Percentiles rank a stretch among this genome's conserved stretches.
Evolutionary conservation across 2,888 invertebrate genomes (phyloP).

Genomic region (Elgonia sp.): DNA sequence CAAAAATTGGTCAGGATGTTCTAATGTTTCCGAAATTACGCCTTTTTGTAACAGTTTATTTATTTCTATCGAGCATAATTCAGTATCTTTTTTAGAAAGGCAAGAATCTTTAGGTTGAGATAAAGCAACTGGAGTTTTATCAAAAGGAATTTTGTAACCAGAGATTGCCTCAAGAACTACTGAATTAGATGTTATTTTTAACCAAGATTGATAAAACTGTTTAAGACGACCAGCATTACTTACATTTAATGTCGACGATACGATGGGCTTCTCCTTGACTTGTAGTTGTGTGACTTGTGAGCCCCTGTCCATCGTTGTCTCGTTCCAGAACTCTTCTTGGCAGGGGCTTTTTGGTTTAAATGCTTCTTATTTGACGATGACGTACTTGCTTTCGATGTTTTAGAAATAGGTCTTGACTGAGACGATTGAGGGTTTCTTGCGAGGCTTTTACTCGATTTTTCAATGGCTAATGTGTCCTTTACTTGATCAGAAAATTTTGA

Average conservation of each 20-base stretch:
- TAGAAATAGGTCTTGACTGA: no score
- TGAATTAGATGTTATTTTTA: constrained; percentile 1
- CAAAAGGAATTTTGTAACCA: constrained; percentile 26
- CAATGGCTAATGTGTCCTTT: background rate
- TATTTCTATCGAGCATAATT: background rate
- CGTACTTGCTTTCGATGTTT: no score
- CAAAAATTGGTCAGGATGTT: constrained; percentile 34
- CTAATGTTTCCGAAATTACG: background rate
- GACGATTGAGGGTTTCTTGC: background rate
- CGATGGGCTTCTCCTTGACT: no score
- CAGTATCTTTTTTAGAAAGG: background rate
- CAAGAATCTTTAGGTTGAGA: no score
- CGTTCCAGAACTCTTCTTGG: no score
- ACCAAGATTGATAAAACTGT: background rate
- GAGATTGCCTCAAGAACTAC: constrained; percentile 1
- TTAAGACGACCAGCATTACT: no score
- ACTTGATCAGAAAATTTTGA: constrained; percentile 9
- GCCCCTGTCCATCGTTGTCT: no score
- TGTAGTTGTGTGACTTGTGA: no score
- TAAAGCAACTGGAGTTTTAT: background rate
- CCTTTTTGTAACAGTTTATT: constrained; percentile 16
- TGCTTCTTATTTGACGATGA: no score
- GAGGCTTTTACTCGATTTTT: constrained; percentile 4
- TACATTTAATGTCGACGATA: no score
- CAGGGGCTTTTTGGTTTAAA: no score